Evolutionary conservation across 2,888 invertebrate genomes (phyloP).

Genomic region (Polylopha cassiicola): DNA sequence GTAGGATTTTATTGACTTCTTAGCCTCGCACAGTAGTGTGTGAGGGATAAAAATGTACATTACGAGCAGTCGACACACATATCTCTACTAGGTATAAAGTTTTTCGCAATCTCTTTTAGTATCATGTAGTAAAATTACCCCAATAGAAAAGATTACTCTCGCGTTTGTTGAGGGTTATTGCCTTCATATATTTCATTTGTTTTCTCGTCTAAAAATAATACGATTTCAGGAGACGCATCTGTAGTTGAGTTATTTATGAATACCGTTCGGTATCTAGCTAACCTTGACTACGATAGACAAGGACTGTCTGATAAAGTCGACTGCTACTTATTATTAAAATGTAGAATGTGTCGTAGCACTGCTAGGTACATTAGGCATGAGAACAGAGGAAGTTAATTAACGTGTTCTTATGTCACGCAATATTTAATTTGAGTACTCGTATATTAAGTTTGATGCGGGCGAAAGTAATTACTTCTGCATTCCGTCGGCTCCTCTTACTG

Average conservation of each 20-base stretch:
- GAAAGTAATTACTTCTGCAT: slow-evolving; percentile 48
- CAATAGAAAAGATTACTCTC: slow-evolving; percentile 37
- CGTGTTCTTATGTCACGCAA: slow-evolving; percentile 41
- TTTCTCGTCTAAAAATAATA: slow-evolving; percentile 43
- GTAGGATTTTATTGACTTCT: slow-evolving; percentile 50
- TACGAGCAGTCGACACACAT: slow-evolving; percentile 38
- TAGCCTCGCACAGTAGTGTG: slow-evolving; percentile 38
- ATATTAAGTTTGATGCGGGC: slow-evolving; percentile 51
- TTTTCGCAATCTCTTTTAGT: slow-evolving; percentile 39
- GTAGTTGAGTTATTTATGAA: slow-evolving; percentile 48
- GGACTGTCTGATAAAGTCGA: slow-evolving; percentile 3
- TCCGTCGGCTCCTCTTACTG: slow-evolving; percentile 40
- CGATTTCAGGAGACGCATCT: slow-evolving; percentile 38
- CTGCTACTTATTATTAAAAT: slow-evolving; percentile 2
- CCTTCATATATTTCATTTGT: slow-evolving; percentile 40
- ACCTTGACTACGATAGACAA: slow-evolving; percentile 36
- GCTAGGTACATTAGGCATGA: too few relatives aligned
- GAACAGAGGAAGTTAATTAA: slow-evolving; percentile 29
- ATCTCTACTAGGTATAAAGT: slow-evolving; percentile 28
- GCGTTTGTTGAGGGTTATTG: slow-evolving; percentile 40
- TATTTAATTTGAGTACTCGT: slow-evolving; percentile 54
- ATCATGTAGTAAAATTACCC: slow-evolving; percentile 39
- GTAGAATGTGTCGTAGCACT: too few relatives aligned
- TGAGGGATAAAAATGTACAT: slow-evolving; percentile 44
- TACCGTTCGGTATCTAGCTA: slow-evolving; percentile 35